Conservation (phyloP, 2,888 invertebrate species). For the Agonopterix heracliana region DNA sequence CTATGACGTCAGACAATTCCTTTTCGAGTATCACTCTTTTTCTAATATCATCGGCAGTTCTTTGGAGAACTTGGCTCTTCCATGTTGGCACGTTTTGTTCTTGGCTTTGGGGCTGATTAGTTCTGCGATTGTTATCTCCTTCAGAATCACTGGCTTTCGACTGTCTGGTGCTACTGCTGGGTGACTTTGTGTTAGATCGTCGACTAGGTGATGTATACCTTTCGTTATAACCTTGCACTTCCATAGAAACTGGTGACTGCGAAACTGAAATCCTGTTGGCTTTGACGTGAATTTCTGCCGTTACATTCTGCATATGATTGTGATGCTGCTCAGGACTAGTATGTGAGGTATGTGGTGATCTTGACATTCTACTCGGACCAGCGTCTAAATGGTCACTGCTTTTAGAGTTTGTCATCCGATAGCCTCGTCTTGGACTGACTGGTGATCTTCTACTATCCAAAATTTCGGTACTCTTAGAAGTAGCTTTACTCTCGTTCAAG, state of each 20-base stretch:
- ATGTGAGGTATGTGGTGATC: constrained; percentile 32
- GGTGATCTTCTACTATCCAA: constrained; percentile 53
- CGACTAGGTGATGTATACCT: constrained; percentile 52
- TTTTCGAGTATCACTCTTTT: constrained; percentile 57
- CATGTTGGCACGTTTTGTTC: constrained; percentile 41
- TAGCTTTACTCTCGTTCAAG: constrained; percentile 52
- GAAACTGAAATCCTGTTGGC: constrained; percentile 55
- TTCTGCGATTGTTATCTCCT: constrained; percentile 27
- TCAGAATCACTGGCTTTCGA: constrained; percentile 41
- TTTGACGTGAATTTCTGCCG: constrained; percentile 67
- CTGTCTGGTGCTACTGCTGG: constrained; percentile 32
- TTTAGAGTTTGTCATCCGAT: constrained; percentile 53
- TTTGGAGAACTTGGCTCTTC: constrained; percentile 68
- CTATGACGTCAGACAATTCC: constrained; percentile 52
- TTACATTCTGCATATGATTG: constrained; percentile 49
- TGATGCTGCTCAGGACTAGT: constrained; percentile 29
- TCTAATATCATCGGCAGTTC: constrained; percentile 64
- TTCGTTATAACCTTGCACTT: constrained; percentile 45
- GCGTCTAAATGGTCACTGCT: constrained; percentile 63
- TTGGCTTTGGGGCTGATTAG: constrained; percentile 19
- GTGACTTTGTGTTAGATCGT: constrained; percentile 51
- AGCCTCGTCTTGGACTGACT: constrained; percentile 44
- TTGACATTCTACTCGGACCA: constrained; percentile 47
- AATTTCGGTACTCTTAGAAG: constrained; percentile 72
- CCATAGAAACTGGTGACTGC: constrained; percentile 57